Conservation (phyloP, 2,113 vertebrate genomes). For the Piprites chloris region DNA sequence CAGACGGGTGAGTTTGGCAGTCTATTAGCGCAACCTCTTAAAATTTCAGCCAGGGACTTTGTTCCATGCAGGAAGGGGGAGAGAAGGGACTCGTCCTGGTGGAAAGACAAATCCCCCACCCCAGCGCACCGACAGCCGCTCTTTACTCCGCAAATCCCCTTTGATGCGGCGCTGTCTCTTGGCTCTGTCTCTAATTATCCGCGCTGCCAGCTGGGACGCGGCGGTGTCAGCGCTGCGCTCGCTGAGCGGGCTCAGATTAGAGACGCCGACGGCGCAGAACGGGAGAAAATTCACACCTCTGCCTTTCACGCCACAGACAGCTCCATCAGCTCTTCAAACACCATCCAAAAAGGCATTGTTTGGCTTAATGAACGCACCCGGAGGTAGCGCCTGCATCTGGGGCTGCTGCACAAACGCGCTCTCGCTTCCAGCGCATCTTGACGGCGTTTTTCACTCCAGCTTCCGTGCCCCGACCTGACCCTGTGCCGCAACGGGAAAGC, state of each 20-base stretch:
- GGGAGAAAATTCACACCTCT: conserved; percentile 1
- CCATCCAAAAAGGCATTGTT: neutral
- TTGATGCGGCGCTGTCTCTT: neutral
- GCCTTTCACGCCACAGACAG: neutral
- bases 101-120: neutral
- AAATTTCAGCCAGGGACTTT: neutral
- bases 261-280: neutral
- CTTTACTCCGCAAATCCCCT: neutral
- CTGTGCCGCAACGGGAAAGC: neutral
- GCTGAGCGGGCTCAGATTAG: neutral
- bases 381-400: neutral
- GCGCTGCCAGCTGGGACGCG: neutral
- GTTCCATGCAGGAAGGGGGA: accelerated
- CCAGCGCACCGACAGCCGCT: neutral
- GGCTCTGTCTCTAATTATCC: neutral
- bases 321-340: neutral
- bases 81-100: neutral
- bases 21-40: accelerated
- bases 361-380: neutral
- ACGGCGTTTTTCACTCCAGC: accelerated
- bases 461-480: accelerated
- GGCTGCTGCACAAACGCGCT: accelerated
- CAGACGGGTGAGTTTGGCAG: accelerated
- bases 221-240: neutral
- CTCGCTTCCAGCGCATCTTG: neutral